Percentiles rank a stretch among this genome's conserved stretches.
Conservation (phyloP, 2,888 invertebrate species). For the Brachylomia viminalis region DNA sequence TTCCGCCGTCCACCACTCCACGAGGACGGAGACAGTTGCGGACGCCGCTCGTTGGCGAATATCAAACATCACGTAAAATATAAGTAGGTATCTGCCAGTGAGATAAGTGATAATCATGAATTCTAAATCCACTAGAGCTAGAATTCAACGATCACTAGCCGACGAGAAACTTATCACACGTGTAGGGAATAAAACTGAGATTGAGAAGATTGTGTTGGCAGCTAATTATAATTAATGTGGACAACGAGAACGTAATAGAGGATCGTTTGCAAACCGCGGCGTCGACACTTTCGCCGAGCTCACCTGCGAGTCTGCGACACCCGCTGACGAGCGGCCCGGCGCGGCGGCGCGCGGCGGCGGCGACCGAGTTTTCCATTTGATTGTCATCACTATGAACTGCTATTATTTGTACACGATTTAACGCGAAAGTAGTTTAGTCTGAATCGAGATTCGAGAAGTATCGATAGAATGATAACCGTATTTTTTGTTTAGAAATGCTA, state of each 20-base stretch:
- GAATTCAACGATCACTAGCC: constrained; percentile 9
- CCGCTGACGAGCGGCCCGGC: constrained; percentile 9
- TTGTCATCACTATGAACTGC: constrained; percentile 32
- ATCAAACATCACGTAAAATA: not conserved
- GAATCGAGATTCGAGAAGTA: constrained; percentile 1
- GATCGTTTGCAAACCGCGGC: constrained; percentile 15
- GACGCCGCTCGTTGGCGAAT: not conserved
- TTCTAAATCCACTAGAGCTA: not conserved
- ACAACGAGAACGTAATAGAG: constrained; percentile 45
- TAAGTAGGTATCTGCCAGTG: too few relatives aligned
- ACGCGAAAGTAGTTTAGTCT: constrained; percentile 2
- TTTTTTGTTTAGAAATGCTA: not conserved
- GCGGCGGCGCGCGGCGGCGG: too few relatives aligned
- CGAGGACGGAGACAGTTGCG: too few relatives aligned
- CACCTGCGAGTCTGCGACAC: not conserved
- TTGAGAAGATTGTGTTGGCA: constrained; percentile 10
- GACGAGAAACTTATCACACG: constrained; percentile 36
- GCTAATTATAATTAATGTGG: constrained; percentile 48
- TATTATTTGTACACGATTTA: constrained; percentile 10
- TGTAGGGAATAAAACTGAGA: constrained; percentile 34
- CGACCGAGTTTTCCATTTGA: constrained; percentile 19
- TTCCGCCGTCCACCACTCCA: not conserved
- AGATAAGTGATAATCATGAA: not conserved
- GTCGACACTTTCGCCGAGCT: constrained; percentile 52
- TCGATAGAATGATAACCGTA: not conserved